phyloP scores from a whole-genome alignment of 2,888 invertebrate genomes.

The Sturmia bella region DNA sequence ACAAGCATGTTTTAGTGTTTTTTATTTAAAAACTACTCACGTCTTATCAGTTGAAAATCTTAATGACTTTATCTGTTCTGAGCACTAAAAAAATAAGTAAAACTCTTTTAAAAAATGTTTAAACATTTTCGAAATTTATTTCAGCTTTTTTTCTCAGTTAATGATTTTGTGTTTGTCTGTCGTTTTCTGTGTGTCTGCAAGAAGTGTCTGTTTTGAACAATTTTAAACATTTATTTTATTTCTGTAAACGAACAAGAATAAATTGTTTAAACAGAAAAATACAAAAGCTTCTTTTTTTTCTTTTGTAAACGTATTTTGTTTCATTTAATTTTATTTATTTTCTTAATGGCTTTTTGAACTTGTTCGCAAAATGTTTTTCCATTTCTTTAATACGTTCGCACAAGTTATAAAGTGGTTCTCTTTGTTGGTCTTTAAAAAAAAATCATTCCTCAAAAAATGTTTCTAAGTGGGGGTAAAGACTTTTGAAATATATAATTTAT shows the following conservation, averaged over 20 bases:
- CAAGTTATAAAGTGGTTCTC: background rate
- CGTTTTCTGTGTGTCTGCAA: background rate
- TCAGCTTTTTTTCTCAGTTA: slow-evolving; percentile 27
- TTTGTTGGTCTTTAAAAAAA: slow-evolving; percentile 9
- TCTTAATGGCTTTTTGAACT: slow-evolving; percentile 60
- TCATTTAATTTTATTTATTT: slow-evolving; percentile 45
- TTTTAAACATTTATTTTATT: slow-evolving; percentile 41
- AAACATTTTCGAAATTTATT: slow-evolving; percentile 46
- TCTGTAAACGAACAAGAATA: slow-evolving; percentile 28
- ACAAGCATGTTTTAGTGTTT: background rate
- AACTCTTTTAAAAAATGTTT: background rate
- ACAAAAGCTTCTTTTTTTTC: slow-evolving; percentile 33
- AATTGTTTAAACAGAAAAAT: slow-evolving; percentile 39
- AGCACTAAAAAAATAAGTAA: slow-evolving; percentile 20
- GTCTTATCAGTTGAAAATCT: slow-evolving; percentile 53
- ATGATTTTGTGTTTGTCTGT: slow-evolving; percentile 8
- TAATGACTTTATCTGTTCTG: slow-evolving; percentile 59
- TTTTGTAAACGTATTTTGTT: slow-evolving; percentile 11
- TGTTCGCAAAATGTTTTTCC: slow-evolving; percentile 41
- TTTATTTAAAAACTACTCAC: slow-evolving; percentile 42
- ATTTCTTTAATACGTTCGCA: background rate
- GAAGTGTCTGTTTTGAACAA: slow-evolving; percentile 25
- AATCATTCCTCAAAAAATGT: slow-evolving; percentile 11
- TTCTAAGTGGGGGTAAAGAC: slow-evolving; percentile 32
- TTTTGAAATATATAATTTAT: slow-evolving; percentile 43